phyloP scores from a whole-genome alignment of 2,888 invertebrate genomes.

The Drosophila peninsularis region DNA sequence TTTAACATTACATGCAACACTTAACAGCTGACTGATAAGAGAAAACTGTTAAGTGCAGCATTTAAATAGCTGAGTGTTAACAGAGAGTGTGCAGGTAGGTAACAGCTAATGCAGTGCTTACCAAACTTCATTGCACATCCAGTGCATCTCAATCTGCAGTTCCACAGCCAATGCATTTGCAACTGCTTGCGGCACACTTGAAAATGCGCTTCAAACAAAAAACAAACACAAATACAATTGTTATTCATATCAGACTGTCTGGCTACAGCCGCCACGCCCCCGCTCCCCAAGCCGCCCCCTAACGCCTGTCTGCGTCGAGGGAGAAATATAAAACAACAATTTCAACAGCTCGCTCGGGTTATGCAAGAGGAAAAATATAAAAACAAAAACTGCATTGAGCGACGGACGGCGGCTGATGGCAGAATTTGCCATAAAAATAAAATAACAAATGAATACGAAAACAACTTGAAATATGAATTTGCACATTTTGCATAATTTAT shows the following conservation, averaged over 20 bases:
- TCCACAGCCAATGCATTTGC: conserved; percentile 11
- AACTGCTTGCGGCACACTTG: conserved; percentile 36
- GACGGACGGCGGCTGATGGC: conserved; percentile 13
- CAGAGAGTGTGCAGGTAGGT: too few species aligned
- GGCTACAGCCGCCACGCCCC: conserved; percentile 10
- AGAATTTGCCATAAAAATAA: conserved; percentile 41
- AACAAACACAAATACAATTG: conserved; percentile 51
- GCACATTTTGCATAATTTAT: conserved; percentile 75
- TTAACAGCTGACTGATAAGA: neutral
- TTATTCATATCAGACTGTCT: conserved; percentile 67
- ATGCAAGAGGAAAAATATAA: conserved; percentile 43
- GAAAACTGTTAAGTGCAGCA: too few species aligned
- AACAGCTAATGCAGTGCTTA: neutral
- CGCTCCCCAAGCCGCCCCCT: conserved; percentile 17
- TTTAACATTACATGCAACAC: neutral
- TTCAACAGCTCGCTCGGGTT: conserved; percentile 44
- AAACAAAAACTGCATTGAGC: conserved; percentile 25
- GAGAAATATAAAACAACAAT: conserved; percentile 9
- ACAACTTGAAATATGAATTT: conserved; percentile 59
- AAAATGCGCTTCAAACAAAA: conserved; percentile 28
- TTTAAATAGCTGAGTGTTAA: too few species aligned
- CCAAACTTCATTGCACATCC: neutral
- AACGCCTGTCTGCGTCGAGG: conserved; percentile 34
- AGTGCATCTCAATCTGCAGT: neutral
- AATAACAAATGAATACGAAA: conserved; percentile 14